phyloP scores from a whole-genome alignment of 2,113 vertebrate species.

The Saccopteryx leptura region DNA sequence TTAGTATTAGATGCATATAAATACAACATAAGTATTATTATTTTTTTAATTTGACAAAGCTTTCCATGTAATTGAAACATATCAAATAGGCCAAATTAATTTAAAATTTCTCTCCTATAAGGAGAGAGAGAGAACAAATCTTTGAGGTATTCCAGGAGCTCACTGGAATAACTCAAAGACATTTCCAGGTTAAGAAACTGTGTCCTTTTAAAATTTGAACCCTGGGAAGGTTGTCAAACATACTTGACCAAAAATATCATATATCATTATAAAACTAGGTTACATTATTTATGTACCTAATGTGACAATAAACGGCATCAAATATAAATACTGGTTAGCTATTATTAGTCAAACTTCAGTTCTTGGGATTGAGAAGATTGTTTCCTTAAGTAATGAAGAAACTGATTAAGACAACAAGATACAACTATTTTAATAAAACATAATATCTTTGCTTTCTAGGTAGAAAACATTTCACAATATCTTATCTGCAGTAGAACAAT shows the following conservation, averaged over 20 bases:
- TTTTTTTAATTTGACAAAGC: neutral
- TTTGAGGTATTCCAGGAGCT: neutral
- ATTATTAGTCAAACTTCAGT: neutral
- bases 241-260: neutral
- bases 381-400: neutral
- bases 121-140: neutral
- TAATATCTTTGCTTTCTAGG: neutral
- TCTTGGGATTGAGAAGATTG: neutral
- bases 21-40: neutral
- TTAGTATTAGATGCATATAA: neutral
- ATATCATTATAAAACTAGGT: neutral
- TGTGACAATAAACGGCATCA: neutral
- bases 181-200: neutral
- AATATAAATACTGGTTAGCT: neutral
- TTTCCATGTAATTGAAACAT: neutral
- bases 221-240: neutral
- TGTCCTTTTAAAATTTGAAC: neutral
- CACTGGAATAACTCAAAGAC: neutral
- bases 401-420: neutral
- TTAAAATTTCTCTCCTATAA: neutral
- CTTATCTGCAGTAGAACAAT: neutral
- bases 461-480: neutral
- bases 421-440: neutral
- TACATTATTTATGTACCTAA: neutral
- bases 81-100: neutral